These are phyloP conservation scores for Drosophila greeni DNA, from an alignment of 2,888 invertebrate species.

Conservation along the genomic window DNA sequence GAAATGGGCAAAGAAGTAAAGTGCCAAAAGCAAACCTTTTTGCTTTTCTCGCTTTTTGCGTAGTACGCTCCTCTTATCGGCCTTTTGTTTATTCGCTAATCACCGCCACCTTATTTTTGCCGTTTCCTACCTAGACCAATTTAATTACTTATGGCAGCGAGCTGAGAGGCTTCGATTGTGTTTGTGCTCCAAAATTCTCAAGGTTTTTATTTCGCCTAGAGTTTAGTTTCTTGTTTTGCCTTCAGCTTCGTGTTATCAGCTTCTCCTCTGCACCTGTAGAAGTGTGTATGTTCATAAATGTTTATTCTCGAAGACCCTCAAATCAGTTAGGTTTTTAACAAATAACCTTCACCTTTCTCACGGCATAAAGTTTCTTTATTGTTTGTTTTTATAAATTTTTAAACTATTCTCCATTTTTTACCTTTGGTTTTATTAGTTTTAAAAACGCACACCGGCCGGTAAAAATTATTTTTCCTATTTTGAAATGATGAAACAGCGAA, in stretches of 20 bases:
- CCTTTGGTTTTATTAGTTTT: too few species aligned
- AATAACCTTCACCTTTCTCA: conserved; percentile 5
- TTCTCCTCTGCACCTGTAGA: conserved; percentile 12
- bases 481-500: conserved; percentile 41
- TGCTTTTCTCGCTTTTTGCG: conserved; percentile 26
- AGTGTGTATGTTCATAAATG: neutral
- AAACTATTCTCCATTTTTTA: too few species aligned
- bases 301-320: conserved; percentile 19
- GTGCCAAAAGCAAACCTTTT: conserved; percentile 33
- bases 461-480: neutral
- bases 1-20: conserved; percentile 16
- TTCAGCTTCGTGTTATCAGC: conserved; percentile 38
- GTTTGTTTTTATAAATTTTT: neutral
- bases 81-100: conserved; percentile 37
- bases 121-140: conserved; percentile 43
- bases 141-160: conserved; percentile 43
- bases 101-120: conserved; percentile 21
- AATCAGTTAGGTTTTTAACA: neutral
- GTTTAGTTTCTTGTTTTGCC: conserved; percentile 55
- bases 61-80: conserved; percentile 25
- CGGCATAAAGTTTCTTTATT: neutral
- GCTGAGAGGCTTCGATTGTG: conserved; percentile 27
- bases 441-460: too few species aligned
- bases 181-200: conserved; percentile 39
- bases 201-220: conserved; percentile 43